phyloP scores from a whole-genome alignment of 2,888 invertebrate genomes.

The Dorcus parallelipipedus region DNA sequence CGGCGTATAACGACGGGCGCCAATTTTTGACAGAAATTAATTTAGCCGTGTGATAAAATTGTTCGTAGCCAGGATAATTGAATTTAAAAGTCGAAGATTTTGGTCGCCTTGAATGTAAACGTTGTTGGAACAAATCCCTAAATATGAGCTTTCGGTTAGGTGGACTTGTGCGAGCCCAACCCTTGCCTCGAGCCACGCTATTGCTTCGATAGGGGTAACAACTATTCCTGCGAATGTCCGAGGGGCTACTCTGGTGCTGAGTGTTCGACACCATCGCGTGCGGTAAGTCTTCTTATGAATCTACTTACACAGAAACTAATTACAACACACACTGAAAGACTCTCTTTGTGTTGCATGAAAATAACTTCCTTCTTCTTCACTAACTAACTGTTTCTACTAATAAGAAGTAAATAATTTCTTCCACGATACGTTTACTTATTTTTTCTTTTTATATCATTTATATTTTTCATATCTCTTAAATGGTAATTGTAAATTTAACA shows the following conservation, averaged over 20 bases:
- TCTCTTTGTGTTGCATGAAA: neutral
- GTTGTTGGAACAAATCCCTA: no score
- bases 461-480: no score
- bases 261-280: conserved; percentile 63
- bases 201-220: conserved; percentile 72
- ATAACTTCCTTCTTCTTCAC: neutral
- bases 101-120: no score
- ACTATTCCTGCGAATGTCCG: conserved; percentile 71
- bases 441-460: no score
- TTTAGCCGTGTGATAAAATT: no score
- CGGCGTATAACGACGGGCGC: no score
- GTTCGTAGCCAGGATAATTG: no score
- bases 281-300: conserved; percentile 51
- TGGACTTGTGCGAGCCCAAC: conserved; percentile 66
- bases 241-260: conserved; percentile 66
- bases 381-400: conserved; percentile 11
- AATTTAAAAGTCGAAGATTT: no score
- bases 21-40: no score
- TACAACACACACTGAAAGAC: neutral
- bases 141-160: conserved; percentile 45
- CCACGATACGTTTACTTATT: no score
- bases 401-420: neutral
- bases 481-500: no score
- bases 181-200: conserved; percentile 65
- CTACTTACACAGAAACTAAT: conserved; percentile 5